phyloP scores from a whole-genome alignment of 2,888 invertebrate genomes.

The Agonopterix alstromeriana region DNA sequence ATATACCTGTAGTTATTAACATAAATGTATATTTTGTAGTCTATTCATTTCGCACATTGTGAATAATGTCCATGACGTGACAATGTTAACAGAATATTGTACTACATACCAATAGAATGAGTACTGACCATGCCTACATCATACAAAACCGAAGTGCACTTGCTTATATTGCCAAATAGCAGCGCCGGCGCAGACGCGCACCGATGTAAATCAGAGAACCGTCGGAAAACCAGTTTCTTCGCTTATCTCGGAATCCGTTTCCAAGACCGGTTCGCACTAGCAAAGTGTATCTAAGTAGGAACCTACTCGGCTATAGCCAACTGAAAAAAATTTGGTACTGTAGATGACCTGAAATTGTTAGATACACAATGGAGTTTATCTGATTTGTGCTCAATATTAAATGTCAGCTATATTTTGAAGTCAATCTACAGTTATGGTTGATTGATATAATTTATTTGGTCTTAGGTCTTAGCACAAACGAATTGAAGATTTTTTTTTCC shows the following conservation, averaged over 20 bases:
- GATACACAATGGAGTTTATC: slow-evolving; percentile 9
- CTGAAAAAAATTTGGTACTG: slow-evolving; percentile 25
- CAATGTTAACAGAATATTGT: too few species aligned
- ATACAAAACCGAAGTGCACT: slow-evolving; percentile 21
- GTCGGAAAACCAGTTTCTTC: slow-evolving; percentile 38
- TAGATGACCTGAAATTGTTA: slow-evolving; percentile 15
- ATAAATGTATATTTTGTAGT: too few species aligned
- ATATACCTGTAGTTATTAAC: too few species aligned
- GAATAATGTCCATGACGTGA: too few species aligned
- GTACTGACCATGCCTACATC: neutral
- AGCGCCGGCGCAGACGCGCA: slow-evolving; percentile 26
- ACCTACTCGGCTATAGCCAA: slow-evolving; percentile 13
- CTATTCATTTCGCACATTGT: too few species aligned
- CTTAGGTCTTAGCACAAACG: too few species aligned
- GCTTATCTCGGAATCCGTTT: slow-evolving; percentile 38
- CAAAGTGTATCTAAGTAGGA: slow-evolving; percentile 8
- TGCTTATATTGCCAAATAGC: slow-evolving; percentile 44
- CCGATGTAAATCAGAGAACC: slow-evolving; percentile 9
- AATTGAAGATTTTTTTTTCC: too few species aligned
- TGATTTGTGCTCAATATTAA: slow-evolving; percentile 16
- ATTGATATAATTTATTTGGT: too few species aligned
- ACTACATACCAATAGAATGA: neutral
- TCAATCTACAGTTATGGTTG: too few species aligned
- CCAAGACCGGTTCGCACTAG: slow-evolving; percentile 40
- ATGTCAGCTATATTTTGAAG: slow-evolving; percentile 7